Evolutionary conservation across 2,888 invertebrate genomes (phyloP).

Genomic region (Rambutsinella grinnellia): DNA sequence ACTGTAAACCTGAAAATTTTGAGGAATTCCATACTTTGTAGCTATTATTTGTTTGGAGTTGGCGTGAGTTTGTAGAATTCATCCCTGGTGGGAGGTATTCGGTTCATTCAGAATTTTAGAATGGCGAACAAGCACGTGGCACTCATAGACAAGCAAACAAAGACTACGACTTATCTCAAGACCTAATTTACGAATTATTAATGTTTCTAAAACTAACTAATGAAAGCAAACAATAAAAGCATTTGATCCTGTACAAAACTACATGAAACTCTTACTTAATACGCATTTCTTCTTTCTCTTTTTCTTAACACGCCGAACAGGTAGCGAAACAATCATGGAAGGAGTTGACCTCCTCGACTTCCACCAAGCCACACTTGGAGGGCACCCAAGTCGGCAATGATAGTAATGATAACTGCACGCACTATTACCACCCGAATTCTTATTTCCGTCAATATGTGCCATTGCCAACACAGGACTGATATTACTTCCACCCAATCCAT

Average conservation of each 20-base stretch:
- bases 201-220: too few relatives aligned
- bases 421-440: neutral
- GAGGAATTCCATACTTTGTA: neutral
- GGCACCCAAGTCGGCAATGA: constrained; percentile 19
- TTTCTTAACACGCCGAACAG: constrained; percentile 34
- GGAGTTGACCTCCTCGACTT: constrained; percentile 31
- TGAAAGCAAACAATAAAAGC: too few relatives aligned
- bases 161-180: too few relatives aligned
- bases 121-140: too few relatives aligned
- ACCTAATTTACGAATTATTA: too few relatives aligned
- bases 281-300: constrained; percentile 36
- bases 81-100: neutral
- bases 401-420: constrained; percentile 11
- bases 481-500: constrained; percentile 4
- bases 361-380: constrained; percentile 38
- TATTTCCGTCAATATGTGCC: constrained; percentile 13
- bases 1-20: neutral
- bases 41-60: neutral
- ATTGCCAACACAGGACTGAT: constrained; percentile 14
- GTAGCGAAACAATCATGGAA: constrained; percentile 34
- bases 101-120: neutral
- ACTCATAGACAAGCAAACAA: too few relatives aligned
- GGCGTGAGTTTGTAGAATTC: neutral
- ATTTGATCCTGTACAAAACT: too few relatives aligned
- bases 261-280: constrained; percentile 29